Conservation (phyloP, 2,797 vertebrate genomes). For the Podarcis lilfordi region DNA sequence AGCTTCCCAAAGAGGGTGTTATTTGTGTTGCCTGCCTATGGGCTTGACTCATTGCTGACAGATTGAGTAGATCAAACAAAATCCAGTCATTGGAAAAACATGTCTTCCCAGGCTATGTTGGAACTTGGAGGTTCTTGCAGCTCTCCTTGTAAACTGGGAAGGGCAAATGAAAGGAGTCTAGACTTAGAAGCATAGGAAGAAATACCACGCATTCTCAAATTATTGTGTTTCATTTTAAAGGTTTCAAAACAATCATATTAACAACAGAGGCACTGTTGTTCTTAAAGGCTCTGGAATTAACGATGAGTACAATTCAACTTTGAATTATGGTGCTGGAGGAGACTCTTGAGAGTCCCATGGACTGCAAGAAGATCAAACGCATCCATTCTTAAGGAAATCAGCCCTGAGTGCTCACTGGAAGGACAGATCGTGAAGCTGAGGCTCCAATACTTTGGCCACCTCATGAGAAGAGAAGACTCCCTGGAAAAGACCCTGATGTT, state of each 20-base stretch:
- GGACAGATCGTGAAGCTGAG: no score
- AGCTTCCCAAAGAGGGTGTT: conserved; percentile 32
- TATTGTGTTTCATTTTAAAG: neutral
- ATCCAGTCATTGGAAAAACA: neutral
- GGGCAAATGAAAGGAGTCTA: neutral
- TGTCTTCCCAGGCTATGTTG: neutral
- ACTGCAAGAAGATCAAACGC: no score
- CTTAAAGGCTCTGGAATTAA: neutral
- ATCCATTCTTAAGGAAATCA: no score
- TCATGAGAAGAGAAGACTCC: no score
- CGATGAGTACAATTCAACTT: neutral
- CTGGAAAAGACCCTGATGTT: no score
- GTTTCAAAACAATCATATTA: neutral
- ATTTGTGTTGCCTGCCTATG: conserved; percentile 27
- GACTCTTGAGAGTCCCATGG: no score
- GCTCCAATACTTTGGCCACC: no score
- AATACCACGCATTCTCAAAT: neutral
- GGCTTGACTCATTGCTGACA: conserved; percentile 42
- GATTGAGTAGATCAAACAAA: neutral
- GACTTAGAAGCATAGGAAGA: neutral
- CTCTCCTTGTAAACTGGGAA: neutral
- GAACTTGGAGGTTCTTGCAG: neutral
- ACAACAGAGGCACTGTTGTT: neutral
- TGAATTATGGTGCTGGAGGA: no score
- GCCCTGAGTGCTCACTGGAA: no score